Base-by-base conservation (phyloP, 92 coral and sea anemone genomes). In the Parazoanthus swiftii region DNA sequence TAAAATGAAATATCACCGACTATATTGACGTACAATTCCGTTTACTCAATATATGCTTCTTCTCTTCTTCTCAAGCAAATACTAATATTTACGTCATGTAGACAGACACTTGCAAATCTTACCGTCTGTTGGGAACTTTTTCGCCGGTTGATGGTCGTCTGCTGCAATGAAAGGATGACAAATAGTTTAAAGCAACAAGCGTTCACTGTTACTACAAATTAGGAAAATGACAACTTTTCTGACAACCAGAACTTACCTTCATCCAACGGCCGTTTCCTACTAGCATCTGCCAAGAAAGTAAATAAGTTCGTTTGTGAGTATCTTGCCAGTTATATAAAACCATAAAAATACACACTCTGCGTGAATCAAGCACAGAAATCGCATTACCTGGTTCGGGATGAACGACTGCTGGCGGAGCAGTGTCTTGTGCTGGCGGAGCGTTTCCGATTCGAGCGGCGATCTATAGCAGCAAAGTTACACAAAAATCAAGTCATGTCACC, bases 371-470 rank as follows among this genome's bases (percentile, higher is more conserved):
- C 75, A 44, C 14, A 6, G 8, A 46, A 84, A 43, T 25, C 6
- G 77, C 42, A 26, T 29, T 84, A 84, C 87, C 87, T 84, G 87
- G 51, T 68, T 84, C 87, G 77, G 79, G 87, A 70, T 39, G 8
- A 84, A 66, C 23, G 43, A 15, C 77, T 33, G 9, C 29, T 42
- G 18, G 21, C 0, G 37, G 35, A n/a, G 68, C 6, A 6, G 29
- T 50, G 4, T 82, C 86, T 65, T 72, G 78, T 33, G 86, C 65
- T 7, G 86, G 86, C 18, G 87, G 87, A 26, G 87, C 87, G 16
- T 71, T 84, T 71, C 87, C 87, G 79, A 84, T 84, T 84, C 87
- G 87, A 84, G 87, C 87, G 39, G 87, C 87, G 65, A 84, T 84
- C 87, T 84, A 36, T 5, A 48, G n/a, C 3, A 26, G 79, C 25